Evolutionary conservation across 2,797 vertebrate genomes (phyloP).

Genomic region (Orestias chungarensis): DNA sequence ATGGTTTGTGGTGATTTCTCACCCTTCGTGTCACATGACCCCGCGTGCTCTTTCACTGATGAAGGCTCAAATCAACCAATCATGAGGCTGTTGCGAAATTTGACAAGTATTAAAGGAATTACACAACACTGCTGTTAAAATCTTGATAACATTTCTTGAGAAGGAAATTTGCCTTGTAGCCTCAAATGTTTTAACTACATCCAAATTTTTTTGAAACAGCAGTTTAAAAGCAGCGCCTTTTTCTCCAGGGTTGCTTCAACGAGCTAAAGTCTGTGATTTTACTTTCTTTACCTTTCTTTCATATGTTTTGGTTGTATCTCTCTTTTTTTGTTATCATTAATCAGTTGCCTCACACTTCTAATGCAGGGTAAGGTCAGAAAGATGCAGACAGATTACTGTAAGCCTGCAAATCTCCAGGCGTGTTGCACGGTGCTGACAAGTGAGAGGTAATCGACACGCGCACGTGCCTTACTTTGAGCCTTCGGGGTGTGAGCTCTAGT

Average conservation of each 20-base stretch:
- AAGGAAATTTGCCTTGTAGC: neutral
- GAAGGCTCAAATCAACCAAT: conserved; percentile 4
- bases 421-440: conserved; percentile 44
- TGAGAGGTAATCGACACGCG: conserved; percentile 31
- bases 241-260: neutral
- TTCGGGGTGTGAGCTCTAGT: neutral
- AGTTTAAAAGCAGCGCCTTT: too few relatives aligned
- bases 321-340: conserved; percentile 12
- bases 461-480: neutral
- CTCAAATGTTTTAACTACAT: neutral
- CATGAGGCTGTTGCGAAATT: conserved; percentile 1
- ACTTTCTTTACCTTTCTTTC: neutral
- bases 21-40: conserved; percentile 15
- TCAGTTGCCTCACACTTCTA: conserved; percentile 16
- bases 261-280: too few relatives aligned
- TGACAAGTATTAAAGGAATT: conserved; percentile 6
- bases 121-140: neutral
- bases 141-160: neutral
- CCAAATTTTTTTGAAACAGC: too few relatives aligned
- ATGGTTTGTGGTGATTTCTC: neutral
- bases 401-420: conserved; percentile 60
- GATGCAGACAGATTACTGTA: conserved; percentile 65
- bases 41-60: neutral
- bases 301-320: conserved; percentile 17
- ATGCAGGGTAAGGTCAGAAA: conserved; percentile 17